phyloP scores from a whole-genome alignment of 2,113 vertebrate genomes.

The Psittacara wagleri region DNA sequence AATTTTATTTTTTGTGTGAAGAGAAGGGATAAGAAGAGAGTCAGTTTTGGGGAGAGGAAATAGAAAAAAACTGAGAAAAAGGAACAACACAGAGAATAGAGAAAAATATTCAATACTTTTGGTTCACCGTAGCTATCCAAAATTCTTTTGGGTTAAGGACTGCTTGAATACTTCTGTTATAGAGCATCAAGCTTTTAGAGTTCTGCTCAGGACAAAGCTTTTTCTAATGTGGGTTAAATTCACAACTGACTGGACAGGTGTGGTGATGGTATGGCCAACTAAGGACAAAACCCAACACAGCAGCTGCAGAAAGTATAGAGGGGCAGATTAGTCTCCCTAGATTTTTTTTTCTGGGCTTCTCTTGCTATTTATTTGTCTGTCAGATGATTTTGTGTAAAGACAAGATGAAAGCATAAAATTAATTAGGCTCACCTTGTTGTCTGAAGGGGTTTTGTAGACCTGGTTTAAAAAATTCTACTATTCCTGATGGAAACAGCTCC shows the following conservation, averaged over 20 bases:
- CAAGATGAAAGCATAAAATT: not conserved
- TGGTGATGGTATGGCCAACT: fast-evolving
- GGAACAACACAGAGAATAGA: not conserved
- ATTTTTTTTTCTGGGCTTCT: not conserved
- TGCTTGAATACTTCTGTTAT: not conserved
- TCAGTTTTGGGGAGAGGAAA: not conserved
- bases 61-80: not conserved
- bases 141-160: not conserved
- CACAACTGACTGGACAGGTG: not conserved
- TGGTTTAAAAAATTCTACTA: not conserved
- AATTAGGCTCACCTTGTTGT: not conserved
- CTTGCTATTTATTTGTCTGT: not conserved
- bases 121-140: not conserved
- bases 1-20: not conserved
- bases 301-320: not conserved
- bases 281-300: not conserved
- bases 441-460: not conserved
- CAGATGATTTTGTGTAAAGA: not conserved
- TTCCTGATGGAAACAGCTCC: not conserved
- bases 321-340: not conserved
- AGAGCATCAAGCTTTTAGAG: not conserved
- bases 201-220: not conserved
- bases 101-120: not conserved
- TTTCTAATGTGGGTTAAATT: not conserved
- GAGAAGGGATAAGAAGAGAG: not conserved